phyloP scores from a whole-genome alignment of 2,888 invertebrate species.

The Dione juno region DNA sequence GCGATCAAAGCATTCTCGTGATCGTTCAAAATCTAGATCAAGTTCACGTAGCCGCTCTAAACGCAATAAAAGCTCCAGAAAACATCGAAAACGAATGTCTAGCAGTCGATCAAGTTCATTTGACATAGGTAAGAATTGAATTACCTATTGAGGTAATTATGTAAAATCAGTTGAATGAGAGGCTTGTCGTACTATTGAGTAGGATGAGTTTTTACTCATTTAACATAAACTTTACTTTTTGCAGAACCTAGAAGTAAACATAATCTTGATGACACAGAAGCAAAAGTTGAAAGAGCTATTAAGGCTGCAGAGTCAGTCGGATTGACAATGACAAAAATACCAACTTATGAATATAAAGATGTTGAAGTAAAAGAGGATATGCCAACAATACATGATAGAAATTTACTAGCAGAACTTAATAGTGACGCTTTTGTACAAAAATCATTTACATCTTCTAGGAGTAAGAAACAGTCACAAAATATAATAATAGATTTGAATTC shows the following conservation, averaged over 20 bases:
- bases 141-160: no score
- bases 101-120: slow-evolving; percentile 71
- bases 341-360: slow-evolving; percentile 78
- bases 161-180: no score
- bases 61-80: slow-evolving; percentile 62
- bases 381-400: slow-evolving; percentile 81
- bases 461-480: slow-evolving; percentile 85
- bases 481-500: slow-evolving; percentile 89
- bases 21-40: slow-evolving; percentile 66
- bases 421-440: slow-evolving; percentile 87
- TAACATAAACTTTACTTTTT: slow-evolving; percentile 42
- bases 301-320: slow-evolving; percentile 80
- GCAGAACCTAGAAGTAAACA: slow-evolving; percentile 58
- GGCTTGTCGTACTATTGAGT: no score
- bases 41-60: slow-evolving; percentile 67
- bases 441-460: slow-evolving; percentile 82
- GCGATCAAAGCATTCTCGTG: slow-evolving; percentile 54
- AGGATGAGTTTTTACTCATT: no score
- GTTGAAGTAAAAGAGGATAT: slow-evolving; percentile 78
- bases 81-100: slow-evolving; percentile 62
- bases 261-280: slow-evolving; percentile 73
- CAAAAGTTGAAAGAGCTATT: slow-evolving; percentile 75
- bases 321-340: slow-evolving; percentile 78
- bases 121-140: slow-evolving; percentile 62
- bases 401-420: slow-evolving; percentile 87